Percentiles rank a stretch among this genome's conserved stretches.
These are phyloP conservation scores for Apteryx owenii DNA, from an alignment of 2,113 vertebrate species.

Conservation along the genomic window DNA sequence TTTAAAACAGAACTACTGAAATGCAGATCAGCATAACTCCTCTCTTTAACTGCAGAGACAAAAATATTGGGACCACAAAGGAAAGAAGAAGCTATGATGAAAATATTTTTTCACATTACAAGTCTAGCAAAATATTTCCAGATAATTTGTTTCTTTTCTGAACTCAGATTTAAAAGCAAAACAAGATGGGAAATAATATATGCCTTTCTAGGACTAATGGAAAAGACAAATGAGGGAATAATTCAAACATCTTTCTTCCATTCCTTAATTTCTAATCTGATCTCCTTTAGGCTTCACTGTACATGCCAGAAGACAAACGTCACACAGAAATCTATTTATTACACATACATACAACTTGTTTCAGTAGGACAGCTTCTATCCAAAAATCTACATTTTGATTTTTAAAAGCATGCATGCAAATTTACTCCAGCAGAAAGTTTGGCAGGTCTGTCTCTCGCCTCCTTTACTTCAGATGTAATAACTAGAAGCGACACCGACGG, in stretches of 20 bases:
- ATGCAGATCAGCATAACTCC: too few relatives aligned
- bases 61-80: too few relatives aligned
- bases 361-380: not conserved
- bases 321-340: not conserved
- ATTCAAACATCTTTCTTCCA: not conserved
- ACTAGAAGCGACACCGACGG: not conserved
- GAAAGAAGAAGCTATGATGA: not conserved
- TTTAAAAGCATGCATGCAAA: too few relatives aligned
- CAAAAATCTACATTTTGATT: not conserved
- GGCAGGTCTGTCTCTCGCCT: not conserved
- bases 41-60: not conserved
- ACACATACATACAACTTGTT: too few relatives aligned
- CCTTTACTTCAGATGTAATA: not conserved
- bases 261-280: not conserved
- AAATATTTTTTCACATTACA: not conserved
- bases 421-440: too few relatives aligned
- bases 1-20: not conserved
- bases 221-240: not conserved
- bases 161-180: not conserved
- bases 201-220: not conserved
- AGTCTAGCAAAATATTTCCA: not conserved
- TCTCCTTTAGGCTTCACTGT: not conserved
- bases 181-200: not conserved
- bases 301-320: not conserved
- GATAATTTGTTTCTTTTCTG: not conserved